Conservation (phyloP, 1,140 invertebrate genomes). For the Ceratitis capitata region DNA sequence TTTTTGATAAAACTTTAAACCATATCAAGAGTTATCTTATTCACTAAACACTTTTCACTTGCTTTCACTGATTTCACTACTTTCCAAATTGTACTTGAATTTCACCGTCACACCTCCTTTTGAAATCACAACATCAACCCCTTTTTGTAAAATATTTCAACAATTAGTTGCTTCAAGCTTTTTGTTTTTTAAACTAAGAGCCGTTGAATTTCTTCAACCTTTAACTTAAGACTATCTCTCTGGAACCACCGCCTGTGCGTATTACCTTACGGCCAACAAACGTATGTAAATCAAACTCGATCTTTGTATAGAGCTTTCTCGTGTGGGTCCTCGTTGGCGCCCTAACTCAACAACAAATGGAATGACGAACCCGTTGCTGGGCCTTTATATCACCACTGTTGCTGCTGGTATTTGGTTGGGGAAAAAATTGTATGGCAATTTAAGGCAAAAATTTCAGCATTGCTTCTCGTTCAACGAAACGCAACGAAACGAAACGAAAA, state of each 20-base stretch:
- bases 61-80: no score
- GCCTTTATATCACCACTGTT: conserved; percentile 54
- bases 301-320: conserved; percentile 29
- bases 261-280: conserved; percentile 43
- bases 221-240: not conserved
- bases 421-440: conserved; percentile 23
- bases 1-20: no score
- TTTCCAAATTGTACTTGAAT: not conserved
- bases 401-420: not conserved
- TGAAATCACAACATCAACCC: conserved; percentile 57
- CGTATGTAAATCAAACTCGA: conserved; percentile 39
- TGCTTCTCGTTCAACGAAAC: not conserved
- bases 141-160: conserved; percentile 57
- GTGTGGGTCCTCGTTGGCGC: conserved; percentile 58
- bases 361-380: conserved; percentile 48
- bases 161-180: no score
- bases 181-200: no score
- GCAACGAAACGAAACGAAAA: not conserved
- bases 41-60: no score
- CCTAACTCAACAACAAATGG: conserved; percentile 65
- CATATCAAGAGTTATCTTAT: no score
- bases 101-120: conserved; percentile 84
- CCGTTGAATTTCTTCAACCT: not conserved
- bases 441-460: conserved; percentile 8
- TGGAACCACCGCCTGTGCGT: not conserved